Percentiles rank a stretch among this genome's conserved stretches.
phyloP scores from a whole-genome alignment of 2,113 vertebrate genomes.

The Onychostruthus taczanowskii region DNA sequence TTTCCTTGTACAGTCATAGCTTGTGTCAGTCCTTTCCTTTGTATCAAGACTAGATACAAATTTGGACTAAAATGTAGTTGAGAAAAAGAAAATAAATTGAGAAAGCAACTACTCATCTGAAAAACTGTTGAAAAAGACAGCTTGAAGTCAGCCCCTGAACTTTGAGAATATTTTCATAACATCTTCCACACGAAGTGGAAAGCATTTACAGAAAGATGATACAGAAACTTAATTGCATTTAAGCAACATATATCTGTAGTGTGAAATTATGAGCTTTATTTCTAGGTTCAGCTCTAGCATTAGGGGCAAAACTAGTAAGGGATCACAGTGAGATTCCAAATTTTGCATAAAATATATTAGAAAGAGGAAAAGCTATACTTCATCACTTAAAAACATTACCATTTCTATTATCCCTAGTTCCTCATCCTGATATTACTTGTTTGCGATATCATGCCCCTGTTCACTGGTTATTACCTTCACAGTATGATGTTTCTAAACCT shows the following conservation, averaged over 20 bases:
- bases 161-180: background rate
- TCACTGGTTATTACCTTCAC: background rate
- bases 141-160: background rate
- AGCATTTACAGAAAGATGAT: background rate
- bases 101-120: background rate
- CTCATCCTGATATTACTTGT: background rate
- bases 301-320: background rate
- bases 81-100: background rate
- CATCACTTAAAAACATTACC: background rate
- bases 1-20: background rate
- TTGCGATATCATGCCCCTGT: background rate
- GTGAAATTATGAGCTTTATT: background rate
- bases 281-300: background rate
- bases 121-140: background rate
- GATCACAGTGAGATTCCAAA: background rate
- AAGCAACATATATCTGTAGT: background rate
- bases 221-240: background rate
- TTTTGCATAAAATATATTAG: background rate
- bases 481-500: background rate
- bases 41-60: background rate
- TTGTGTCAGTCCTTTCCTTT: background rate
- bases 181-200: background rate
- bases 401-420: background rate
- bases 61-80: background rate
- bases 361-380: background rate